A percentile compares a stretch with the other conserved stretches of the same genome.
These are phyloP conservation scores for Tinea pellionella DNA, from an alignment of 2,888 invertebrate species.

Conservation along the genomic window DNA sequence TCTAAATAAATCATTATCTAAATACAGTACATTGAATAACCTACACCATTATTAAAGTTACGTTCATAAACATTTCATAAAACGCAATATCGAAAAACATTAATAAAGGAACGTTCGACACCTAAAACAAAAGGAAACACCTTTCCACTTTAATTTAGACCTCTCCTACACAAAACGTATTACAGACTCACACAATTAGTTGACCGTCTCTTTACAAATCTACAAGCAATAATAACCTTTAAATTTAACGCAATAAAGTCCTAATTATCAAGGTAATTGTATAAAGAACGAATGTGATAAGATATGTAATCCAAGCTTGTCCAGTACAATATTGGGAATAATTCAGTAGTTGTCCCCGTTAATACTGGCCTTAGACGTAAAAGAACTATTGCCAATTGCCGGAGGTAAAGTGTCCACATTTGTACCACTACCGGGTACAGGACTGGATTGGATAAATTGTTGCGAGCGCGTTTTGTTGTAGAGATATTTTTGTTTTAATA, in stretches of 20 bases:
- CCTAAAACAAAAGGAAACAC: constrained; percentile 2
- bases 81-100: constrained; percentile 3
- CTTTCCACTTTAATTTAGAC: constrained; percentile 9
- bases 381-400: not conserved
- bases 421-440: not conserved
- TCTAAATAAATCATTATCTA: no score
- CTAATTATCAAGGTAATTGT: not conserved
- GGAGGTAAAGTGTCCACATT: not conserved
- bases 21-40: no score
- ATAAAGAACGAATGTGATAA: not conserved
- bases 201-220: not conserved
- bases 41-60: not conserved
- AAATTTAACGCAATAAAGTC: no score
- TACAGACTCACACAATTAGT: not conserved
- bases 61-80: constrained; percentile 7
- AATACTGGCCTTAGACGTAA: not conserved
- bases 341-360: constrained; percentile 12
- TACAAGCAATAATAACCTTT: not conserved
- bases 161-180: not conserved
- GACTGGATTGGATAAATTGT: not conserved
- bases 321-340: constrained; percentile 10
- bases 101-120: constrained; percentile 5
- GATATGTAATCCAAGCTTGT: constrained; percentile 1
- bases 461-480: not conserved
- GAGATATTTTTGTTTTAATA: not conserved